These are phyloP conservation scores for Nothoprocta pentlandii DNA, from an alignment of 2,113 vertebrate species.

Conservation along the genomic window DNA sequence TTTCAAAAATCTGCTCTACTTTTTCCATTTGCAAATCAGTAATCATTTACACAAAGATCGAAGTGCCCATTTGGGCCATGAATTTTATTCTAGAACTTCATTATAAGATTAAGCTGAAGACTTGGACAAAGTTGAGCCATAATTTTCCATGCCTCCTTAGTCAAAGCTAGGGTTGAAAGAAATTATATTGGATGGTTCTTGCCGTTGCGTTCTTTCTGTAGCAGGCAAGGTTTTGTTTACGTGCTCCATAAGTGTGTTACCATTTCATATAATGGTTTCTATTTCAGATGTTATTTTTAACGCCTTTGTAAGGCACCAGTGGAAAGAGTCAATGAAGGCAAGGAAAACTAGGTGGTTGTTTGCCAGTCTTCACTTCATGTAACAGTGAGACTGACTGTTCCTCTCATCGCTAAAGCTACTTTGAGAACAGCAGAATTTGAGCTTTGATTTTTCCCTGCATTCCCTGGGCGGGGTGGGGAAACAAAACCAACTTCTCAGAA, in stretches of 20 bases:
- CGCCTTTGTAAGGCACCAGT: background rate
- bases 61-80: background rate
- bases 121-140: background rate
- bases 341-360: conserved; percentile 60
- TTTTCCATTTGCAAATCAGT: background rate
- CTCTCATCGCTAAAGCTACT: conserved; percentile 26
- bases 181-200: background rate
- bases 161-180: background rate
- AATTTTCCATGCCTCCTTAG: conserved; percentile 60
- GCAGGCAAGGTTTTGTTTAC: background rate
- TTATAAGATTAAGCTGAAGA: background rate
- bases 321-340: background rate
- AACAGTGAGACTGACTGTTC: conserved; percentile 1
- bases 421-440: conserved; percentile 67
- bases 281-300: background rate
- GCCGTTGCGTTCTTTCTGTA: background rate
- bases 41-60: background rate
- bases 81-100: background rate
- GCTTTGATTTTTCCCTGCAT: conserved; percentile 76
- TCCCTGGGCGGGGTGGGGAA: no score
- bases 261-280: background rate
- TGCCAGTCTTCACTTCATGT: background rate
- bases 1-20: no score
- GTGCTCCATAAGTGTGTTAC: background rate
- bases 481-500: background rate